A percentile compares a stretch with the other conserved stretches of the same genome.
phyloP scores from a whole-genome alignment of 2,888 invertebrate genomes.

The Calliscelio sp. region DNA sequence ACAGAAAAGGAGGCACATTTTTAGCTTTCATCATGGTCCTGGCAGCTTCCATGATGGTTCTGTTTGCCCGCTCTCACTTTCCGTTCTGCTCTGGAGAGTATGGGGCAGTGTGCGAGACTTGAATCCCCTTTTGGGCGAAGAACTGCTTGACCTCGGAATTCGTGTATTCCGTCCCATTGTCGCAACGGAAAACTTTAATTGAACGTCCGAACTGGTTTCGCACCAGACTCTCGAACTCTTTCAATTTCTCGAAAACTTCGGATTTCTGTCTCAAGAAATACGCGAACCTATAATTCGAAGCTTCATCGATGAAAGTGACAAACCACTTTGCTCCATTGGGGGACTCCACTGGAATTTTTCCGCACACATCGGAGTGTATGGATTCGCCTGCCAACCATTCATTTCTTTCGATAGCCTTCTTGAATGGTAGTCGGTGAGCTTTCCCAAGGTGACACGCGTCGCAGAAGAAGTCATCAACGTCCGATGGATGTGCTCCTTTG shows the following conservation, averaged over 20 bases:
- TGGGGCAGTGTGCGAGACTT: conserved; percentile 47
- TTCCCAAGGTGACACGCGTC: conserved; percentile 32
- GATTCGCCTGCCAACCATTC: conserved; percentile 4
- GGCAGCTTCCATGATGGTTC: conserved; percentile 28
- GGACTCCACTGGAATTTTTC: neutral
- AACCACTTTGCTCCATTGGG: neutral
- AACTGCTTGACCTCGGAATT: conserved; percentile 44
- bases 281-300: neutral
- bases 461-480: conserved; percentile 3
- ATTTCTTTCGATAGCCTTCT: neutral
- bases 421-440: neutral
- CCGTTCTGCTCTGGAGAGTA: conserved; percentile 71
- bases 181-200: conserved; percentile 1
- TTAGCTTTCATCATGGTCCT: conserved; percentile 28
- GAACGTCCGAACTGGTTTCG: neutral
- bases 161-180: conserved; percentile 56
- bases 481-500: neutral
- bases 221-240: conserved; percentile 35
- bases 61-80: neutral
- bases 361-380: conserved; percentile 36
- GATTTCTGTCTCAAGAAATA: conserved; percentile 20
- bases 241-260: conserved; percentile 67
- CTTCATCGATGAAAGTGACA: conserved; percentile 21
- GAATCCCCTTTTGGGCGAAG: conserved; percentile 49
- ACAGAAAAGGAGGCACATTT: conserved; percentile 1